phyloP scores from a whole-genome alignment of 2,888 invertebrate species.

The Dolichopus griseipennis region DNA sequence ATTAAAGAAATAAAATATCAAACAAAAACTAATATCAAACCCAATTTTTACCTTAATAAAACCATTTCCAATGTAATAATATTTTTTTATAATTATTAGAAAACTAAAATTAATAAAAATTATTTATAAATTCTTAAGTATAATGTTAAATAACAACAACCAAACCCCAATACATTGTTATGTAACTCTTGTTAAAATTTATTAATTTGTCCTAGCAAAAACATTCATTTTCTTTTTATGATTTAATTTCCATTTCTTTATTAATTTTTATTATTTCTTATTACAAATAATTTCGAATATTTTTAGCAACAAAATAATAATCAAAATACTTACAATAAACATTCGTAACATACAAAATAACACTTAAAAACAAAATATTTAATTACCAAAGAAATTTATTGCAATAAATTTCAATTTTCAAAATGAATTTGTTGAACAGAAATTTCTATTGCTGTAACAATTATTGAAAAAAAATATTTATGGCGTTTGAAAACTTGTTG shows the following conservation, averaged over 20 bases:
- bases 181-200: too few species aligned
- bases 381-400: background rate
- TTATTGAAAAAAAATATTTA: background rate
- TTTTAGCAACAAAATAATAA: background rate
- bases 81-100: too few species aligned
- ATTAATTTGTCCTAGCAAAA: too few species aligned
- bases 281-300: background rate
- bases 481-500: constrained; percentile 1
- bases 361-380: background rate
- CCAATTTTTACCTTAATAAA: too few species aligned
- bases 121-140: too few species aligned
- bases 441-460: background rate
- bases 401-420: background rate
- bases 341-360: background rate
- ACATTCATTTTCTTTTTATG: too few species aligned
- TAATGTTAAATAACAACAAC: too few species aligned
- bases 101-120: too few species aligned
- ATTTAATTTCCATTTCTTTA: background rate
- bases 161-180: too few species aligned
- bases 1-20: too few species aligned
- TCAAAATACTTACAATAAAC: background rate
- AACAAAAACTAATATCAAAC: too few species aligned
- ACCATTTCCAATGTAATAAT: too few species aligned
- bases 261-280: background rate
- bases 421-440: background rate